phyloP scores from a whole-genome alignment of 2,888 invertebrate species.

The Drosophila neutralis region DNA sequence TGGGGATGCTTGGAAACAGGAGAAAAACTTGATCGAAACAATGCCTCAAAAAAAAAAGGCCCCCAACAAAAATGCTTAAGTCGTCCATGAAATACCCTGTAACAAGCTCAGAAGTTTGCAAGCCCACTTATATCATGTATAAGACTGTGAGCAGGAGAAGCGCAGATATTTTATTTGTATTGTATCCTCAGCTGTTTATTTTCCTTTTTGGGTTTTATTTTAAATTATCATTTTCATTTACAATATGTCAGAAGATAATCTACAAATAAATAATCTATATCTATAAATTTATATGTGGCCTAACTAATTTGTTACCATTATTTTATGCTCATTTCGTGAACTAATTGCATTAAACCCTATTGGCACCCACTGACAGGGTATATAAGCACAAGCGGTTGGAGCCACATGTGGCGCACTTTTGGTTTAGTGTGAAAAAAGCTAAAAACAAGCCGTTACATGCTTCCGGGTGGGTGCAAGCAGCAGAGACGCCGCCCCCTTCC shows the following conservation, averaged over 20 bases:
- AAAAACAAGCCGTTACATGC: constrained; percentile 68
- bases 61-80: neutral
- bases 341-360: neutral
- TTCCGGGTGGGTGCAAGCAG: constrained; percentile 50
- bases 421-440: constrained; percentile 53
- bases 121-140: neutral
- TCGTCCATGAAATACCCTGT: neutral
- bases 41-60: constrained; percentile 15
- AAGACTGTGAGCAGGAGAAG: neutral
- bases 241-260: neutral
- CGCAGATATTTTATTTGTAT: neutral
- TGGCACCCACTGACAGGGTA: neutral
- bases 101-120: neutral
- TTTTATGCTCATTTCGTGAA: neutral
- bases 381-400: constrained; percentile 23
- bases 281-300: neutral
- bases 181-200: neutral
- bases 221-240: neutral
- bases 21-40: constrained; percentile 29
- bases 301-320: neutral
- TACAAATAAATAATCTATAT: too few species aligned
- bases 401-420: constrained; percentile 63
- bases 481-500: neutral
- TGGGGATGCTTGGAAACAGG: constrained; percentile 66
- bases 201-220: neutral